A percentile compares a stretch with the other conserved stretches of the same genome.
Conservation (phyloP, 2,797 vertebrate genomes). For the Phalanger gymnotis region DNA sequence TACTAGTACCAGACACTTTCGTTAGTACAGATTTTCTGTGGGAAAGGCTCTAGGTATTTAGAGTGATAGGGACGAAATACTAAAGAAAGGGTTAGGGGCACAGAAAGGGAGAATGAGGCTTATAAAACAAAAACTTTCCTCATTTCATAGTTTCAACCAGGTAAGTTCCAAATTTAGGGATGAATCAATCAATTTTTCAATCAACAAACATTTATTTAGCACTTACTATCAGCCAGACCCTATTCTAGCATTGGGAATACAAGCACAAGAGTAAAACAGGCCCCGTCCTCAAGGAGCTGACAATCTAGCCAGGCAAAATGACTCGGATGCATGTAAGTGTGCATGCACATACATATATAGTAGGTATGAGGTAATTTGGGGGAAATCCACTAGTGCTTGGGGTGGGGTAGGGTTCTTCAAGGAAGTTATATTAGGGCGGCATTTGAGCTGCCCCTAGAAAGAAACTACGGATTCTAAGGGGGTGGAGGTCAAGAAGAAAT, state of each 20-base stretch:
- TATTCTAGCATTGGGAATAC: background rate
- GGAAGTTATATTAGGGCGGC: background rate
- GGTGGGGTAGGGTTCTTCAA: background rate
- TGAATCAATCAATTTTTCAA: background rate
- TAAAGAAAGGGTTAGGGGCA: background rate
- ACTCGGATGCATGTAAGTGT: too few species aligned
- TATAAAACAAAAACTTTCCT: background rate
- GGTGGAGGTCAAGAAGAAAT: background rate
- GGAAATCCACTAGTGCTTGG: background rate
- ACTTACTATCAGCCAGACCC: background rate
- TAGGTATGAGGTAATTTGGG: background rate
- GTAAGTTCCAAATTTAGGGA: background rate
- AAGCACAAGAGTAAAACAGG: background rate
- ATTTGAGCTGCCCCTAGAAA: background rate
- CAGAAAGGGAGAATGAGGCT: background rate
- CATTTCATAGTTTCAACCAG: background rate
- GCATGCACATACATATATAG: background rate
- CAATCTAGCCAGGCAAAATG: background rate
- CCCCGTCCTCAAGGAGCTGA: background rate
- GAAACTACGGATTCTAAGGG: background rate
- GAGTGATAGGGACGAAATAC: background rate
- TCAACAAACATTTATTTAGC: background rate
- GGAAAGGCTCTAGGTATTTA: background rate
- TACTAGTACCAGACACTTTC: background rate
- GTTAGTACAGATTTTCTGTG: background rate